These are phyloP conservation scores for Alethe diademata DNA, from an alignment of 2,113 vertebrate species.

Conservation along the genomic window DNA sequence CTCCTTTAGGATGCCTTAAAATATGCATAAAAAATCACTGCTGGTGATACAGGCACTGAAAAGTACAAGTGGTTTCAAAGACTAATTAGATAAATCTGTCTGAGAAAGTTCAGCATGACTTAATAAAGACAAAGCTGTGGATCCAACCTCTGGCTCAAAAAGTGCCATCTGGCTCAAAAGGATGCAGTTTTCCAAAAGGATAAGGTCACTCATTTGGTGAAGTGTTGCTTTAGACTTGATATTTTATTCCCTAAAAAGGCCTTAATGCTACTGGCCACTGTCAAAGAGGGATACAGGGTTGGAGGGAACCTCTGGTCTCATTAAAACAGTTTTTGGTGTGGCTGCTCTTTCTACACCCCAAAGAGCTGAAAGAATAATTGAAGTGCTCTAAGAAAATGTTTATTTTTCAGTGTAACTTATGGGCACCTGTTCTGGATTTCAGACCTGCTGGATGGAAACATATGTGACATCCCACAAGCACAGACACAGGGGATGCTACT, in stretches of 20 bases:
- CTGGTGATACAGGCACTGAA: not conserved
- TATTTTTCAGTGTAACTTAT: not conserved
- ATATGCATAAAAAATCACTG: not conserved
- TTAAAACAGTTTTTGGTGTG: not conserved
- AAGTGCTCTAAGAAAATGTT: not conserved
- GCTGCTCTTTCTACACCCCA: not conserved
- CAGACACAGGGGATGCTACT: not conserved
- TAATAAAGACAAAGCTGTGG: not conserved
- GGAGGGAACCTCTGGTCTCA: not conserved
- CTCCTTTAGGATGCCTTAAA: not conserved
- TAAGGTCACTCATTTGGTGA: not conserved
- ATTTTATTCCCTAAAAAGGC: not conserved
- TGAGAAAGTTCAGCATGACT: constrained; percentile 10
- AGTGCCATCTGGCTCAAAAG: not conserved
- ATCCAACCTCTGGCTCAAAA: not conserved
- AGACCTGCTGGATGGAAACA: not conserved
- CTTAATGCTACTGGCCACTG: not conserved
- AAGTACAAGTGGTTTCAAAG: constrained; percentile 8
- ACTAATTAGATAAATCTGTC: constrained; percentile 34
- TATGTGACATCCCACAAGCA: not conserved
- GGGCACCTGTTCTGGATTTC: not conserved
- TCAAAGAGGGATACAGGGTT: not conserved
- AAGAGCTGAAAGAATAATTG: not conserved
- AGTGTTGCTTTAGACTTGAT: not conserved
- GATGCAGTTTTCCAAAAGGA: not conserved